A percentile compares a stretch with the other conserved stretches of the same genome.
phyloP scores from a whole-genome alignment of 2,888 invertebrate species.

The Pheosia gnoma region DNA sequence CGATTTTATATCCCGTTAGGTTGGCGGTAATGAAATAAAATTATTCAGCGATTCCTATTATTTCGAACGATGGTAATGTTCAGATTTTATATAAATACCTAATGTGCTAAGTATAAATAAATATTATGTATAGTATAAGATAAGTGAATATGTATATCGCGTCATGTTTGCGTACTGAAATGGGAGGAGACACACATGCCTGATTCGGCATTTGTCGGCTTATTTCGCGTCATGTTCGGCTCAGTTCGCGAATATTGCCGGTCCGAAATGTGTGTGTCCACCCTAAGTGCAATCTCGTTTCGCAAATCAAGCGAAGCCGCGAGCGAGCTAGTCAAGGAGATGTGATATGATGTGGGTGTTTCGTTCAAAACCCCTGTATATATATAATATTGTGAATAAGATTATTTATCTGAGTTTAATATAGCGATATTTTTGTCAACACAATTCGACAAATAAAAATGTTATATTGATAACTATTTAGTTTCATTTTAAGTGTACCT shows the following conservation, averaged over 20 bases:
- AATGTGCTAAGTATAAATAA: too few relatives aligned
- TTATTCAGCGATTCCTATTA: neutral
- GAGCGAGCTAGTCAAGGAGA: conserved; percentile 35
- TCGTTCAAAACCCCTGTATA: conserved; percentile 33
- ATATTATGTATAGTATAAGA: too few relatives aligned
- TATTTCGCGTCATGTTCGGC: too few relatives aligned
- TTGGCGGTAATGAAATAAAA: neutral
- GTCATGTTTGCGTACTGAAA: conserved; percentile 7
- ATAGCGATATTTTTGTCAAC: conserved; percentile 58
- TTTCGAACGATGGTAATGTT: too few relatives aligned
- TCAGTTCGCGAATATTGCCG: too few relatives aligned
- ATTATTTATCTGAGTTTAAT: conserved; percentile 43
- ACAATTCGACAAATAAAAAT: conserved; percentile 55
- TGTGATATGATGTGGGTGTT: conserved; percentile 33
- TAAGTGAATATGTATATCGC: neutral
- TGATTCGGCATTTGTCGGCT: too few relatives aligned
- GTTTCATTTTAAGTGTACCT: conserved; percentile 22
- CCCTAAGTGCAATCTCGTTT: conserved; percentile 28
- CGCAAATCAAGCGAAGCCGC: conserved; percentile 22
- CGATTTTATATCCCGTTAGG: neutral
- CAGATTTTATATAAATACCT: too few relatives aligned
- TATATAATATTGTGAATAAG: conserved; percentile 47
- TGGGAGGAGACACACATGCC: neutral
- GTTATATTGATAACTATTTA: conserved; percentile 43
- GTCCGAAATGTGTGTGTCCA: conserved; percentile 13